phyloP scores from a whole-genome alignment of 2,797 vertebrate genomes.

The Vireo griseus region DNA sequence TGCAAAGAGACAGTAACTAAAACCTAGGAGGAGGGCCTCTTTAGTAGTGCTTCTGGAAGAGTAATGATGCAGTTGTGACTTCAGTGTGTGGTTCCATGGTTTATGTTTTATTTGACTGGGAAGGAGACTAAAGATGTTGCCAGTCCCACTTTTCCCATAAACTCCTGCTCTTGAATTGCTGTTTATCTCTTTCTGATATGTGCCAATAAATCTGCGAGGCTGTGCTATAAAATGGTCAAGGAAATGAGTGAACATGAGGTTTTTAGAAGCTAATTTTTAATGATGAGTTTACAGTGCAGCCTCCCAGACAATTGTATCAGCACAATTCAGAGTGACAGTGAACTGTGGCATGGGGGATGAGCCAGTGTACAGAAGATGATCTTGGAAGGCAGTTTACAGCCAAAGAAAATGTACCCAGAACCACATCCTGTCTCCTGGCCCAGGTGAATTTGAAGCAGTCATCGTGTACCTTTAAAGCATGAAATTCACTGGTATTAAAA shows the following conservation, averaged over 20 bases:
- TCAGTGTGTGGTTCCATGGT: not conserved
- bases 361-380: fast-evolving
- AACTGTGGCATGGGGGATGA: fast-evolving
- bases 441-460: not conserved
- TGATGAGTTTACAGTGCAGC: not conserved
- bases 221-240: not conserved
- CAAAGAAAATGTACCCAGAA: not conserved
- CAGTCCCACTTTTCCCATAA: not conserved
- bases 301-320: not conserved
- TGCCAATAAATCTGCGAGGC: not conserved
- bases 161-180: not conserved
- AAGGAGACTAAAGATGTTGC: not conserved
- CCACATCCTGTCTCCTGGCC: not conserved
- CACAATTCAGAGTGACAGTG: not conserved
- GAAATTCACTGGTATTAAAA: not conserved
- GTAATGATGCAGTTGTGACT: not conserved
- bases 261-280: conserved; percentile 20
- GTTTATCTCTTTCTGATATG: not conserved
- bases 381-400: not conserved
- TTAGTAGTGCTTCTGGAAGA: not conserved
- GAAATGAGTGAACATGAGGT: conserved; percentile 19
- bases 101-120: not conserved
- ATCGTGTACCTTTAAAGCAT: not conserved
- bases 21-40: not conserved
- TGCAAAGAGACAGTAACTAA: not conserved